Percentiles rank a stretch among this genome's conserved stretches.
Evolutionary conservation across 2,888 invertebrate species (phyloP).

Genomic region (Drosophila crucigera): DNA sequence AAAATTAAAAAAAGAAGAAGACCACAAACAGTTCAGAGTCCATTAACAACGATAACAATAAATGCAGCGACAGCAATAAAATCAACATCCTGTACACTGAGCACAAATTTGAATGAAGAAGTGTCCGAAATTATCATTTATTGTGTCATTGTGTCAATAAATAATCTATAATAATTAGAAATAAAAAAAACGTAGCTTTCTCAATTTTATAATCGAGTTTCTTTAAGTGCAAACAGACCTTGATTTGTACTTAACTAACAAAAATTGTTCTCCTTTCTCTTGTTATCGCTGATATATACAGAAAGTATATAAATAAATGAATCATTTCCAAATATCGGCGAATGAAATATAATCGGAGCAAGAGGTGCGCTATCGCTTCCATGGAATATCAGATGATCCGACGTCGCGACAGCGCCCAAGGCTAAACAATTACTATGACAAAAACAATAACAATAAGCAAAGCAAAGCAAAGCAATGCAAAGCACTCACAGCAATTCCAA

Average conservation of each 20-base stretch:
- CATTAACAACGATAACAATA: constrained; percentile 18
- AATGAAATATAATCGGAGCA: constrained; percentile 21
- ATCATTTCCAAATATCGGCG: constrained; percentile 17
- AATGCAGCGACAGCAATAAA: constrained; percentile 21
- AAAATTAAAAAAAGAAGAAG: constrained; percentile 1
- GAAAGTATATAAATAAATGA: constrained; percentile 7
- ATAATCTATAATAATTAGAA: background rate
- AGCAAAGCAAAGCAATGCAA: constrained; percentile 16
- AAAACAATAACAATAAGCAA: background rate
- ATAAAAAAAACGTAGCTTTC: background rate
- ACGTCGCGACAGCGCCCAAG: background rate
- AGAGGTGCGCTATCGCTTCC: constrained; percentile 31
- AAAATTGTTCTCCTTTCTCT: background rate
- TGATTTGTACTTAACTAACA: background rate
- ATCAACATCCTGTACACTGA: background rate
- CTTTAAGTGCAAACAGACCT: background rate
- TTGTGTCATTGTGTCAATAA: background rate
- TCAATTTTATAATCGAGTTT: background rate
- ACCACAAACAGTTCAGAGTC: constrained; percentile 15
- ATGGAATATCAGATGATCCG: constrained; percentile 50
- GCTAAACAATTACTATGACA: background rate
- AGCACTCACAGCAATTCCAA: constrained; percentile 6
- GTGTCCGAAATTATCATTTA: background rate
- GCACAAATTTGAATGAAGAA: background rate
- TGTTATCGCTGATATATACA: background rate